These are phyloP conservation scores for Calephelis nemesis DNA, from an alignment of 1,140 invertebrate genomes.

Conservation along the genomic window DNA sequence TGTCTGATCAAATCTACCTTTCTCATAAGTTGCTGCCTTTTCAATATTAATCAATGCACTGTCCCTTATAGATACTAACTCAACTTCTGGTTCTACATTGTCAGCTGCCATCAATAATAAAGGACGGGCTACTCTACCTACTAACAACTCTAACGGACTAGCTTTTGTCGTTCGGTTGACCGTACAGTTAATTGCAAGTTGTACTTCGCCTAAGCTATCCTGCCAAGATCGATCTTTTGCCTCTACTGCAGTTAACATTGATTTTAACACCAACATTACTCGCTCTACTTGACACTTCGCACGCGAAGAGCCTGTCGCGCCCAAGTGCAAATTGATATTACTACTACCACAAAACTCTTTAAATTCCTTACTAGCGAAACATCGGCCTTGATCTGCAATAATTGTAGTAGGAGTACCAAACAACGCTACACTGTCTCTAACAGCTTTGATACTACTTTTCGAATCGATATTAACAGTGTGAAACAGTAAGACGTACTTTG, in stretches of 20 bases:
- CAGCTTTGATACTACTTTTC: too few relatives aligned
- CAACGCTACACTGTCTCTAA: too few relatives aligned
- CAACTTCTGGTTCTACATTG: not conserved
- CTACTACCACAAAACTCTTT: too few relatives aligned
- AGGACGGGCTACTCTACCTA: not conserved
- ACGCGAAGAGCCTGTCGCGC: too few relatives aligned
- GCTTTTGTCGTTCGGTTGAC: conserved; percentile 13
- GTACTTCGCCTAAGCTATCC: not conserved
- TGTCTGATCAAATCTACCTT: too few relatives aligned
- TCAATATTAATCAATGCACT: not conserved
- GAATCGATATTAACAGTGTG: too few relatives aligned
- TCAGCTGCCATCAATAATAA: not conserved
- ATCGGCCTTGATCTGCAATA: too few relatives aligned
- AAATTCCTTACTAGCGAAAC: too few relatives aligned
- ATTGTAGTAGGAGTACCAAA: too few relatives aligned
- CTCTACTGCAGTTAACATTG: conserved; percentile 6
- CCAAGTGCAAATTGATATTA: too few relatives aligned
- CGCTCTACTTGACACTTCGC: not conserved
- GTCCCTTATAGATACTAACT: not conserved
- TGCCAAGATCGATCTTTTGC: not conserved
- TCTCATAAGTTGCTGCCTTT: too few relatives aligned
- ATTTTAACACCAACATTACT: conserved; percentile 1
- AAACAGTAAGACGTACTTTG: too few relatives aligned
- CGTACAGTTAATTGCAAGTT: conserved; percentile 13
- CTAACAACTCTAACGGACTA: conserved; percentile 9